Conservation (phyloP, 2,113 vertebrate species). For the Typhlomys cinereus region DNA sequence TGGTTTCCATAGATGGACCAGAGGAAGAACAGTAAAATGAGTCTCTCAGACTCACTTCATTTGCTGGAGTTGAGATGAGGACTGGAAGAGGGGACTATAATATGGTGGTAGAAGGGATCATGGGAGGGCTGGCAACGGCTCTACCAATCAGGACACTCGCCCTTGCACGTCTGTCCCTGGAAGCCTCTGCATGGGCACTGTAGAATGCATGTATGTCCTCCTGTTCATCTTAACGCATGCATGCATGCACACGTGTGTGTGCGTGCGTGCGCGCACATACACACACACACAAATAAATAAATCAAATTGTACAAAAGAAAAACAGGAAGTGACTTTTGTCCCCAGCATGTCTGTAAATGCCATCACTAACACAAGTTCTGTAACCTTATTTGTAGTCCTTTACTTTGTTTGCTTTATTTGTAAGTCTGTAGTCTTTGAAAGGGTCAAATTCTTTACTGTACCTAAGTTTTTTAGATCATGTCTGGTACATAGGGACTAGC, state of each 20-base stretch:
- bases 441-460: background rate
- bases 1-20: background rate
- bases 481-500: background rate
- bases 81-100: background rate
- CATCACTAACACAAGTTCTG: background rate
- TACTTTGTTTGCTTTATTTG: background rate
- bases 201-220: too few relatives aligned
- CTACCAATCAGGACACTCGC: too few relatives aligned
- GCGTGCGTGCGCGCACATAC: too few relatives aligned
- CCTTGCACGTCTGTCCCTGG: too few relatives aligned
- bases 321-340: too few relatives aligned
- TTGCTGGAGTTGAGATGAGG: background rate
- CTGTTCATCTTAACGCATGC: too few relatives aligned
- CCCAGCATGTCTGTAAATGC: background rate
- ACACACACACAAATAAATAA: too few relatives aligned
- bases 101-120: too few relatives aligned
- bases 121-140: too few relatives aligned
- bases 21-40: background rate
- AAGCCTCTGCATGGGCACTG: too few relatives aligned
- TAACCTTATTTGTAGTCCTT: background rate
- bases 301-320: too few relatives aligned
- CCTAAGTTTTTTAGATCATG: background rate
- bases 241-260: too few relatives aligned
- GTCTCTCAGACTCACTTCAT: background rate
- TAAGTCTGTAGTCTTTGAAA: background rate